Conservation (phyloP, 2,888 invertebrate species). For the Hemithea aestivaria region DNA sequence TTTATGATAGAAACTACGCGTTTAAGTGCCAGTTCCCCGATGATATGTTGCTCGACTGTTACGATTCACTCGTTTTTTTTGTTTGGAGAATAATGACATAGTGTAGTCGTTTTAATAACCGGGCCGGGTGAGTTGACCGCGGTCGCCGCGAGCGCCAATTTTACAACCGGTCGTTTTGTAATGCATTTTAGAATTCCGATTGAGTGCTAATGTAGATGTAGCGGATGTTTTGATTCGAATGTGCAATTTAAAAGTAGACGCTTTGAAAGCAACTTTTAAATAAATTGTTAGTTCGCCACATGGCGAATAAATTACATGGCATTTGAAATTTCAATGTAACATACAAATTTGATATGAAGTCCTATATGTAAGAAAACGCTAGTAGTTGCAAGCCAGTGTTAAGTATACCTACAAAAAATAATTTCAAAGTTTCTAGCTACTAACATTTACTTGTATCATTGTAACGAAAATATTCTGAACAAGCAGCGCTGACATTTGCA, state of each 20-base stretch:
- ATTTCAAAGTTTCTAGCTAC: too few species aligned
- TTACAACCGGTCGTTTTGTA: slow-evolving; percentile 60
- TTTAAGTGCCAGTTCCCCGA: slow-evolving; percentile 72
- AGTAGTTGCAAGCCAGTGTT: too few species aligned
- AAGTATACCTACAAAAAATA: too few species aligned
- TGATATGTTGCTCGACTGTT: slow-evolving; percentile 73
- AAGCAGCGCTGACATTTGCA: too few species aligned
- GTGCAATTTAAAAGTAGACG: background rate
- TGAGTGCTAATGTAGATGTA: slow-evolving; percentile 37
- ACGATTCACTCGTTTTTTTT: slow-evolving; percentile 69
- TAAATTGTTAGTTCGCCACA: too few species aligned
- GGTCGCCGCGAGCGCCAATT: slow-evolving; percentile 58
- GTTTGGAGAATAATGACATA: slow-evolving; percentile 72
- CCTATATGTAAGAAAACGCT: too few species aligned
- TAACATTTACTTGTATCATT: too few species aligned
- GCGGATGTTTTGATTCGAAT: slow-evolving; percentile 24
- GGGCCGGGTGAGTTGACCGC: slow-evolving; percentile 43
- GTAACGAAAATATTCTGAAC: too few species aligned
- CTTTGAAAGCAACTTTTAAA: too few species aligned
- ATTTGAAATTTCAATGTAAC: too few species aligned
- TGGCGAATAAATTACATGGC: too few species aligned
- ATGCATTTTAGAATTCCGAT: slow-evolving; percentile 51
- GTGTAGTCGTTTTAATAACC: slow-evolving; percentile 71
- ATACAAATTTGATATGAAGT: too few species aligned
- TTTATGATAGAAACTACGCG: slow-evolving; percentile 77